Conservation (phyloP, 2,888 invertebrate genomes). For the Trichogramma dendrolimi region DNA sequence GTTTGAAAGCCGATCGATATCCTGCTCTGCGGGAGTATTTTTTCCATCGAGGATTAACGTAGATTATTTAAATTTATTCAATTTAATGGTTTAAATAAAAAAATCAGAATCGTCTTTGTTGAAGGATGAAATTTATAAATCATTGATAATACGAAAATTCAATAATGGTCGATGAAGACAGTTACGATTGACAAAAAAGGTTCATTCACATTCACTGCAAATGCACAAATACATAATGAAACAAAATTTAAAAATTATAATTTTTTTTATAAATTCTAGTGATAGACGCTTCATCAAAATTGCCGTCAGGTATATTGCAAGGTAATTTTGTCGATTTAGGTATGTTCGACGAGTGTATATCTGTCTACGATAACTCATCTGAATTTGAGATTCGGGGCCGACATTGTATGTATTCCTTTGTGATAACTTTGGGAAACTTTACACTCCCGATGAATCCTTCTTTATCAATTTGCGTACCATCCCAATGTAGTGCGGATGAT, state of each 20-base stretch:
- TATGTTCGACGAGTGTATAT: constrained; percentile 52
- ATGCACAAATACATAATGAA: too few relatives aligned
- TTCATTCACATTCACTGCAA: too few relatives aligned
- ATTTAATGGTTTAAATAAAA: too few relatives aligned
- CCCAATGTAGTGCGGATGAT: constrained; percentile 46
- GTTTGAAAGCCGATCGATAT: too few relatives aligned
- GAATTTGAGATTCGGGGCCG: constrained; percentile 47
- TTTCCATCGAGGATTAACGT: too few relatives aligned
- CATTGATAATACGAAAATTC: too few relatives aligned
- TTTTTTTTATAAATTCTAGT: constrained; percentile 44
- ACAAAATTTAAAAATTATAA: neutral
- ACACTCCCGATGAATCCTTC: constrained; percentile 38
- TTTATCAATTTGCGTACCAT: constrained; percentile 52
- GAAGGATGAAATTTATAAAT: too few relatives aligned
- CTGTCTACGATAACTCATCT: constrained; percentile 30
- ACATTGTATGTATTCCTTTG: constrained; percentile 47
- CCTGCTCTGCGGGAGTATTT: too few relatives aligned
- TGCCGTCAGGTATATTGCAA: constrained; percentile 51
- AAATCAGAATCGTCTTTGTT: too few relatives aligned
- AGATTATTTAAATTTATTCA: too few relatives aligned
- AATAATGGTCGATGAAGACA: too few relatives aligned
- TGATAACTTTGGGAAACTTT: constrained; percentile 33
- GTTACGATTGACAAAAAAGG: too few relatives aligned
- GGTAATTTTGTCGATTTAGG: constrained; percentile 53
- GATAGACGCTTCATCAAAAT: constrained; percentile 54